Evolutionary conservation across 2,888 invertebrate genomes (phyloP).

Genomic region (Sylvicola cinctus): DNA sequence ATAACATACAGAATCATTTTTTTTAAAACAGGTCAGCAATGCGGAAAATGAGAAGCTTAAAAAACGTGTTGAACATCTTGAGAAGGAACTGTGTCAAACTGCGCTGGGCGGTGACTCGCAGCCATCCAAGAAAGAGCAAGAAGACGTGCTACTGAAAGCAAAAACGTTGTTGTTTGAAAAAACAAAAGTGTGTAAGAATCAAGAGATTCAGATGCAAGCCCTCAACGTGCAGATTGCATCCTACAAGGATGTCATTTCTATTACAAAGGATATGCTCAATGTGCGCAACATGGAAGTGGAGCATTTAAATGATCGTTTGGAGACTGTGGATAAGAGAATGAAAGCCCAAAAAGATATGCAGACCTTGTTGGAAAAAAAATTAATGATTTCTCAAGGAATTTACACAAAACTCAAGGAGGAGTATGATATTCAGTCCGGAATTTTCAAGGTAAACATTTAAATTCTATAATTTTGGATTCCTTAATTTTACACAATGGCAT

Average conservation of each 20-base stretch:
- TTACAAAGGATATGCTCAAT: slow-evolving; percentile 60
- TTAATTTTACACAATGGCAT: slow-evolving; percentile 5
- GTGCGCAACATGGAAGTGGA: slow-evolving; percentile 60
- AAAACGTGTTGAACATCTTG: slow-evolving; percentile 16
- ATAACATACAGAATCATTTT: background rate
- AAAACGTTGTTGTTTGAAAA: slow-evolving; percentile 54
- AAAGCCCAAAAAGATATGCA: slow-evolving; percentile 52
- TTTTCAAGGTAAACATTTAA: slow-evolving; percentile 35
- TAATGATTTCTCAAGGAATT: slow-evolving; percentile 46
- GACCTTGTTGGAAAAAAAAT: slow-evolving; percentile 42
- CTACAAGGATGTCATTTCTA: slow-evolving; percentile 58
- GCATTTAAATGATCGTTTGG: slow-evolving; percentile 49
- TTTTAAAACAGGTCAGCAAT: background rate
- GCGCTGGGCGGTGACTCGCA: slow-evolving; percentile 14
- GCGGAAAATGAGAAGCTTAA: slow-evolving; percentile 13
- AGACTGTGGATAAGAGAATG: slow-evolving; percentile 45
- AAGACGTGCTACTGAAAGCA: slow-evolving; percentile 36
- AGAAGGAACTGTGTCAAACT: slow-evolving; percentile 21
- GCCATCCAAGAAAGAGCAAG: slow-evolving; percentile 21
- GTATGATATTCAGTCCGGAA: slow-evolving; percentile 52
- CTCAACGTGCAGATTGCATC: slow-evolving; percentile 49
- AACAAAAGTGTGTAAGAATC: slow-evolving; percentile 53
- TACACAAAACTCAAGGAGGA: slow-evolving; percentile 58
- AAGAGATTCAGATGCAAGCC: slow-evolving; percentile 58
- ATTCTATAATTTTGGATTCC: slow-evolving; percentile 2